Evolutionary conservation across 2,797 vertebrate species (phyloP).

Genomic region (Meda fulgida): DNA sequence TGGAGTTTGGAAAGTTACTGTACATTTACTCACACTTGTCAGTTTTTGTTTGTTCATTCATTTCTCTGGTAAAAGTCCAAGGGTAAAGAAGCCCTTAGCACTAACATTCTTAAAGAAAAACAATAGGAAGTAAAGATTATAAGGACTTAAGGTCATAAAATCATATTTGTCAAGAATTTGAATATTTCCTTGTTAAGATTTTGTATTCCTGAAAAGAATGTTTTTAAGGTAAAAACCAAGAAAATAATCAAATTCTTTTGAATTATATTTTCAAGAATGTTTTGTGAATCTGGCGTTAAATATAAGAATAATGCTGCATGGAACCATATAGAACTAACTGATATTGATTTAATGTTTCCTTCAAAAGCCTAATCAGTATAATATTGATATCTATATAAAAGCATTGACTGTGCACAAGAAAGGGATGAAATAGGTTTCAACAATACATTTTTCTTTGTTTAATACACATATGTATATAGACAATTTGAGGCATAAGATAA

Average conservation of each 20-base stretch:
- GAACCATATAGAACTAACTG: background rate
- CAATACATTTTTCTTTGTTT: constrained; percentile 12
- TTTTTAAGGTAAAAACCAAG: background rate
- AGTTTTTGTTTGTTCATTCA: background rate
- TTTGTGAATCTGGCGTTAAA: background rate
- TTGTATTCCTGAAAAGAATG: background rate
- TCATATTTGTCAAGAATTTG: background rate
- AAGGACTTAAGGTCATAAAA: background rate
- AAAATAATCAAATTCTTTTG: background rate
- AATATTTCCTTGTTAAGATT: background rate
- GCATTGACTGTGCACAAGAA: background rate
- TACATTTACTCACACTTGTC: constrained; percentile 1
- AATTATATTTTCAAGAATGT: background rate
- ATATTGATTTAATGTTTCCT: constrained; percentile 13
- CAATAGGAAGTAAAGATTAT: background rate
- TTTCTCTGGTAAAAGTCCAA: constrained; percentile 4
- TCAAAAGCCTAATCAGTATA: constrained; percentile 13
- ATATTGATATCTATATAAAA: background rate
- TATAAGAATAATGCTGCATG: constrained; percentile 11
- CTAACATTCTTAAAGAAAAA: background rate
- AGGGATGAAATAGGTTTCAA: background rate
- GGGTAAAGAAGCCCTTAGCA: no score
- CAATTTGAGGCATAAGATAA: constrained; percentile 9
- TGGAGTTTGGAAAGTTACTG: constrained; percentile 2
- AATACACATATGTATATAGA: background rate